A percentile compares a stretch with the other conserved stretches of the same genome.
Evolutionary conservation across 2,797 vertebrate genomes (phyloP).

Genomic region (Phylloscopus collybita): DNA sequence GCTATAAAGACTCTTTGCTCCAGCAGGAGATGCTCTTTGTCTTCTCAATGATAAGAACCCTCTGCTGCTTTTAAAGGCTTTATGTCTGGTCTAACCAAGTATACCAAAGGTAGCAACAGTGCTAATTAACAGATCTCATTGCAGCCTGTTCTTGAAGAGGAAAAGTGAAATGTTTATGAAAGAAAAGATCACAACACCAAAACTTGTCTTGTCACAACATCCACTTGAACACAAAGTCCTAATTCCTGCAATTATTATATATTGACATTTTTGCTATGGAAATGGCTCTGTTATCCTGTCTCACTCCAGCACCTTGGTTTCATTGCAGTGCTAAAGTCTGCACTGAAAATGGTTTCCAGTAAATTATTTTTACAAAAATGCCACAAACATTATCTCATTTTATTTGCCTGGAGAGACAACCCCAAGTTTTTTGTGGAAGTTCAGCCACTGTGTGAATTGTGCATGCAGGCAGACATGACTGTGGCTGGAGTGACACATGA

Average conservation of each 20-base stretch:
- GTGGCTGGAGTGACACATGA: not conserved
- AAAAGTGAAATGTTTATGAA: not conserved
- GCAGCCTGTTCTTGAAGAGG: not conserved
- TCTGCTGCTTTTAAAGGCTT: not conserved
- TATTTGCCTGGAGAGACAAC: not conserved
- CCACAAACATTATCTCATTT: not conserved
- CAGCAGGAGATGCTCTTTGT: not conserved
- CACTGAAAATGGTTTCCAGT: not conserved
- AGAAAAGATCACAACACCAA: not conserved
- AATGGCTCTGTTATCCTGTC: not conserved
- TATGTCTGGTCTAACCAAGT: not conserved
- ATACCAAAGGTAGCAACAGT: not conserved
- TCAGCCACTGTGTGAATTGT: not conserved
- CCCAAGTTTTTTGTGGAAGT: not conserved
- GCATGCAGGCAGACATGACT: not conserved
- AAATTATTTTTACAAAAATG: not conserved
- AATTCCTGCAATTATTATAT: not conserved
- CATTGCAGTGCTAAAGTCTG: not conserved
- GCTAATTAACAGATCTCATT: not conserved
- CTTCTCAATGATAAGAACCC: not conserved
- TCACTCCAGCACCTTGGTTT: not conserved
- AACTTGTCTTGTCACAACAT: not conserved
- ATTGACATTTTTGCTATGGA: not conserved
- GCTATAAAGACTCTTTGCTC: not conserved
- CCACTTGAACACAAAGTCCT: not conserved